A percentile compares a stretch with the other conserved stretches of the same genome.
These are phyloP conservation scores for Conger conger DNA, from an alignment of 2,113 vertebrate species.

Conservation along the genomic window DNA sequence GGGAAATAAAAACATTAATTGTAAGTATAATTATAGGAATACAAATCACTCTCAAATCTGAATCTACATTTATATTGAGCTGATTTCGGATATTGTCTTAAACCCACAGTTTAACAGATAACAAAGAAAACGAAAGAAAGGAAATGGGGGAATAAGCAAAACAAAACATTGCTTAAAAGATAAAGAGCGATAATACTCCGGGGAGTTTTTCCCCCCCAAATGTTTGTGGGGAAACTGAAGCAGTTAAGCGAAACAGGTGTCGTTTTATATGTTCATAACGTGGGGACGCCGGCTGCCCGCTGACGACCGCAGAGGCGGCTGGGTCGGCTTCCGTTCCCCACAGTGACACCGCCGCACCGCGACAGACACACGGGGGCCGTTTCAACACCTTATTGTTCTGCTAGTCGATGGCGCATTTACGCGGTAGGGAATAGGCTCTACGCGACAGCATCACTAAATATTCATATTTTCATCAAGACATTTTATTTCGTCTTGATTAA, in stretches of 20 bases:
- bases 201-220: constrained; percentile 27
- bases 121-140: neutral
- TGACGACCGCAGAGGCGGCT: constrained; percentile 23
- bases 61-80: neutral
- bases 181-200: neutral
- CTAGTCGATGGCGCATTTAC: neutral
- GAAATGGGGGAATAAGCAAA: neutral
- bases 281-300: neutral
- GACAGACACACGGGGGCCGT: neutral
- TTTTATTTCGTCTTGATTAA: neutral
- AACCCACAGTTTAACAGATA: neutral
- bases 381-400: neutral
- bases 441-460: neutral
- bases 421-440: neutral
- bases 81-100: neutral
- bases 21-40: neutral
- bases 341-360: constrained; percentile 14
- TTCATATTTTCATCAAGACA: neutral
- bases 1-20: neutral
- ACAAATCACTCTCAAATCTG: neutral
- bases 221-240: neutral
- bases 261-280: neutral
- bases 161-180: neutral
- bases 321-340: neutral
- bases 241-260: constrained; percentile 36